Conservation (phyloP, 1,140 invertebrate species). For the Heliconius hewitsoni region DNA sequence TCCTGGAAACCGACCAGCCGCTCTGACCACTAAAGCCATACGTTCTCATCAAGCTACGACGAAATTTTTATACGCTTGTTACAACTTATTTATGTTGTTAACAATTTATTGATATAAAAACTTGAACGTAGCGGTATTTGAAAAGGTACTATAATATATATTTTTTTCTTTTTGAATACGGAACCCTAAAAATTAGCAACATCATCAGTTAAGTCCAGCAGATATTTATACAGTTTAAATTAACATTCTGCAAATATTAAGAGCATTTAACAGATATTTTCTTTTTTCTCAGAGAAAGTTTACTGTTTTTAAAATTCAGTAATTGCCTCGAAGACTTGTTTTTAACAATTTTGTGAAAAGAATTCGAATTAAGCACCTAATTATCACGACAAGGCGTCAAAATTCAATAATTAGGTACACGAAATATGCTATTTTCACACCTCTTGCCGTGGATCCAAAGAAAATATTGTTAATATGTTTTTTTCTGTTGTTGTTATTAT, state of each 20-base stretch:
- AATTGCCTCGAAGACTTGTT: not conserved
- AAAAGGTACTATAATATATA: no score
- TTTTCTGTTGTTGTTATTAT: not conserved
- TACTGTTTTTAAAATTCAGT: not conserved
- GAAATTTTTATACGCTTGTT: no score
- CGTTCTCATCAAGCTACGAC: no score
- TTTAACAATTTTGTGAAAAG: not conserved
- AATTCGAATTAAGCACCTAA: conserved; percentile 16
- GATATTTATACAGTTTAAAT: not conserved
- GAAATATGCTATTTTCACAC: not conserved
- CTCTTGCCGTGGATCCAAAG: not conserved
- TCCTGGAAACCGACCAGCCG: no score
- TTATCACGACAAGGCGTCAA: not conserved
- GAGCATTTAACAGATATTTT: not conserved
- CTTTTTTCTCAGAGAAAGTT: not conserved
- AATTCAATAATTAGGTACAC: conserved; percentile 10
- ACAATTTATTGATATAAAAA: no score
- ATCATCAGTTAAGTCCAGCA: not conserved
- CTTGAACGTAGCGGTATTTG: no score
- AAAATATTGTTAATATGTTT: not conserved
- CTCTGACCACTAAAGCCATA: no score
- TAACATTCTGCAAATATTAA: not conserved
- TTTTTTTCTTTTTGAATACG: no score
- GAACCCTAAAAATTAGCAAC: not conserved
- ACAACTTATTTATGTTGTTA: no score